Evolutionary conservation across 2,113 vertebrate genomes (phyloP).

Genomic region (Pangasianodon gigas): DNA sequence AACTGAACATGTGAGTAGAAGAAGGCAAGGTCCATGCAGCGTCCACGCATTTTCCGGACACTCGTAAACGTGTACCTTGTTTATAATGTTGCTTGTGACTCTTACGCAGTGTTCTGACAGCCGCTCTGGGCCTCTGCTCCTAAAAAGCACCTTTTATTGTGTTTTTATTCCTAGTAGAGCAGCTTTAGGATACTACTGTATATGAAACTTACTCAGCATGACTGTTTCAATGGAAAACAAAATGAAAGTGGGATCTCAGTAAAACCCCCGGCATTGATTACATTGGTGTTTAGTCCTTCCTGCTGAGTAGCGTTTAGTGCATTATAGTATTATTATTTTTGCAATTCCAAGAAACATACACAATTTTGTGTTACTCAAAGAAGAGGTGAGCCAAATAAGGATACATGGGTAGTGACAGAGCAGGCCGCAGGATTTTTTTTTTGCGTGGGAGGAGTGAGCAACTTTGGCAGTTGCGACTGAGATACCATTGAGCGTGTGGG

Average conservation of each 20-base stretch:
- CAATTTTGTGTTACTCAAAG: background rate
- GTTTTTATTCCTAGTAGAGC: slow-evolving; percentile 41
- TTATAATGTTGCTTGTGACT: slow-evolving; percentile 44
- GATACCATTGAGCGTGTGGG: slow-evolving; percentile 45
- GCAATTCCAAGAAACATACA: background rate
- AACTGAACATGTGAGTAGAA: slow-evolving; percentile 47
- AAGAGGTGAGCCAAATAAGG: slow-evolving; percentile 8
- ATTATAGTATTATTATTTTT: background rate
- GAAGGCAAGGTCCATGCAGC: slow-evolving; percentile 16
- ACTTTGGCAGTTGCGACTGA: slow-evolving; percentile 31
- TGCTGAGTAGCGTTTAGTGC: background rate
- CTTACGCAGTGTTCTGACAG: slow-evolving; percentile 19
- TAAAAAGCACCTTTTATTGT: slow-evolving; percentile 50
- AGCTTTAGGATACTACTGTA: slow-evolving; percentile 31
- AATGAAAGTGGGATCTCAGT: slow-evolving; percentile 28
- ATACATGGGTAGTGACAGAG: background rate
- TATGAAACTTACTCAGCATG: slow-evolving; percentile 20
- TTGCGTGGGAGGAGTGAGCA: slow-evolving; percentile 8
- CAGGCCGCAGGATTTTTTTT: background rate
- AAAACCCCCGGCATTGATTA: background rate
- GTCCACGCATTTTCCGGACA: slow-evolving; percentile 56
- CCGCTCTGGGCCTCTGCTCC: slow-evolving; percentile 19
- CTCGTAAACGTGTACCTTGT: slow-evolving; percentile 59
- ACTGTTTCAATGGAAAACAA: slow-evolving; percentile 17
- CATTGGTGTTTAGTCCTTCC: slow-evolving; percentile 18